Evolutionary conservation across 2,113 vertebrate species (phyloP).

Genomic region (Mesitornis unicolor): DNA sequence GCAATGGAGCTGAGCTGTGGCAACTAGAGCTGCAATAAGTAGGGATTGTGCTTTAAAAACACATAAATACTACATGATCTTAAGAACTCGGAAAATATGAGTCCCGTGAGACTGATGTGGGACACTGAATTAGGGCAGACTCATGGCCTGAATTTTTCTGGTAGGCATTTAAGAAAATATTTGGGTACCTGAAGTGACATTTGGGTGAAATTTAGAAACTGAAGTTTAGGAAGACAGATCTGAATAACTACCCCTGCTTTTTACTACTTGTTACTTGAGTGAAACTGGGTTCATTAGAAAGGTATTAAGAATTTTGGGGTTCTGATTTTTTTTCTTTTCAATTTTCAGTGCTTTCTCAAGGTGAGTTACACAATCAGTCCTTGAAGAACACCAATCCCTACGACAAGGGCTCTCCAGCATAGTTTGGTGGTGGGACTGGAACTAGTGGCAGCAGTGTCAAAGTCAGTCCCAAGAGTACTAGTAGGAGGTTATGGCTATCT

Average conservation of each 20-base stretch:
- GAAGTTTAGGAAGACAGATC: neutral
- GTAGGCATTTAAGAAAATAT: neutral
- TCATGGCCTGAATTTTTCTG: neutral
- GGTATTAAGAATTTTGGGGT: neutral
- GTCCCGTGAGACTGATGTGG: accelerated
- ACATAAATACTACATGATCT: neutral
- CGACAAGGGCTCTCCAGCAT: accelerated
- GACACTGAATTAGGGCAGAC: neutral
- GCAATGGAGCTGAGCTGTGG: neutral
- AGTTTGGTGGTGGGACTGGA: neutral
- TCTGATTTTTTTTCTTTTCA: accelerated
- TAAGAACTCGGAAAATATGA: neutral
- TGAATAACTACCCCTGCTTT: neutral
- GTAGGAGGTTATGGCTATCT: neutral
- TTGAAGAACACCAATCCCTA: neutral
- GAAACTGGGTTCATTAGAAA: neutral
- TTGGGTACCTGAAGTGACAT: neutral
- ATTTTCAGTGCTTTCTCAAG: neutral
- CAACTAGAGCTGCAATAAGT: neutral
- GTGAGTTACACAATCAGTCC: accelerated
- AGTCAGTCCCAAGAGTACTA: accelerated
- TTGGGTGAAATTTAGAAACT: neutral
- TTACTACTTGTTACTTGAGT: neutral
- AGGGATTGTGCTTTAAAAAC: neutral
- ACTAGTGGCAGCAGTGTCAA: too few relatives aligned